phyloP scores from a whole-genome alignment of 2,888 invertebrate species.

The Seira ritae region DNA sequence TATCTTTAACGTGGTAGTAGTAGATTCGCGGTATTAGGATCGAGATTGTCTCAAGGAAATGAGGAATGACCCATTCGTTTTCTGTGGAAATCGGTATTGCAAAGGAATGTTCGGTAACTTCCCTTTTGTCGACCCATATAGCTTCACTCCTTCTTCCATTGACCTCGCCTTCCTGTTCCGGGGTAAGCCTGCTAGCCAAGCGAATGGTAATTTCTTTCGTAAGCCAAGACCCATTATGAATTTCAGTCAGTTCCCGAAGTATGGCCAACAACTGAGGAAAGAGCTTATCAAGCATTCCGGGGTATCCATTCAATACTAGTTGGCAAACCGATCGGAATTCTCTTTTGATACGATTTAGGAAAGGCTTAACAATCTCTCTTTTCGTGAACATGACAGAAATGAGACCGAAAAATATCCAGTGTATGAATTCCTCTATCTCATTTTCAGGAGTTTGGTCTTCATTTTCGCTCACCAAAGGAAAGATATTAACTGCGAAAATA shows the following conservation, averaged over 20 bases:
- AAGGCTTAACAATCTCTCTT: background rate
- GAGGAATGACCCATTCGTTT: slow-evolving; percentile 31
- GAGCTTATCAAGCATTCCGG: slow-evolving; percentile 18
- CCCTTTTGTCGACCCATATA: background rate
- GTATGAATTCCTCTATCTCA: slow-evolving; percentile 31
- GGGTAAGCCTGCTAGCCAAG: background rate
- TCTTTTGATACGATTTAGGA: background rate
- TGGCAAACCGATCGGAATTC: slow-evolving; percentile 14
- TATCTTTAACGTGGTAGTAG: background rate
- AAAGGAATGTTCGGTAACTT: background rate
- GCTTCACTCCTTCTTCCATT: background rate
- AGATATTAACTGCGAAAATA: slow-evolving; percentile 20
- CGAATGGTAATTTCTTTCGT: background rate
- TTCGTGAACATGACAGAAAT: background rate
- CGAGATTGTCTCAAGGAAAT: slow-evolving; percentile 26
- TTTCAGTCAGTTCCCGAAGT: background rate
- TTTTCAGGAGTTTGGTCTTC: slow-evolving; percentile 20
- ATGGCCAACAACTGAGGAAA: background rate
- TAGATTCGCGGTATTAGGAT: slow-evolving; percentile 26
- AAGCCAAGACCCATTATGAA: no score
- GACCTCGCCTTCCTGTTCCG: background rate
- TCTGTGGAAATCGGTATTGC: background rate
- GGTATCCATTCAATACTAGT: slow-evolving; percentile 30
- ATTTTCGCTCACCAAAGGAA: background rate
- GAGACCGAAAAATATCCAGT: slow-evolving; percentile 27